Conservation (phyloP, 2,113 vertebrate species). For the Pseudonaja textilis region DNA sequence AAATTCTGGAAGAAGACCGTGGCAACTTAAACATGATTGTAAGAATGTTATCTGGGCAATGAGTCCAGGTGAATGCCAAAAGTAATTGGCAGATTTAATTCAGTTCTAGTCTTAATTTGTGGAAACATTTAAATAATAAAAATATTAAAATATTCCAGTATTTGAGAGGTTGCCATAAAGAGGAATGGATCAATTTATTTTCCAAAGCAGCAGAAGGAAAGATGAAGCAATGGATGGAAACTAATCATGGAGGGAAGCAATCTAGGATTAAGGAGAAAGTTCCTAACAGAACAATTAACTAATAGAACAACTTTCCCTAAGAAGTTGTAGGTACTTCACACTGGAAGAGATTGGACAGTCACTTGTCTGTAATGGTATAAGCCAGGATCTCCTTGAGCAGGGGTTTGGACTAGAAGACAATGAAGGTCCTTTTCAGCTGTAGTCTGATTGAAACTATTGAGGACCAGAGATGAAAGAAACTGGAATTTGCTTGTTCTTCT, state of each 20-base stretch:
- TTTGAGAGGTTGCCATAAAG: too few relatives aligned
- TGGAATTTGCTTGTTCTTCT: background rate
- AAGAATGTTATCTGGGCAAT: background rate
- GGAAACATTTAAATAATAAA: background rate
- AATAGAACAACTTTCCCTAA: background rate
- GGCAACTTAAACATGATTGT: background rate
- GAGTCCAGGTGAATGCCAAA: background rate
- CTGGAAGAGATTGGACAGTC: background rate
- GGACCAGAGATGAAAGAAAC: background rate
- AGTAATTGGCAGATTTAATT: background rate
- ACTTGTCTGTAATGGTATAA: too few relatives aligned
- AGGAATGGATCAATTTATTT: too few relatives aligned
- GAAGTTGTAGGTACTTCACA: background rate
- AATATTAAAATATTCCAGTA: too few relatives aligned
- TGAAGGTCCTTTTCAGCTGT: background rate
- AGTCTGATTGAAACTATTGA: background rate
- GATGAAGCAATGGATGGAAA: background rate
- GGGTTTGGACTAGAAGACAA: too few relatives aligned
- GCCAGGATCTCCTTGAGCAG: too few relatives aligned
- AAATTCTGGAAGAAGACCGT: background rate
- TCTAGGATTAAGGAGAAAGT: background rate
- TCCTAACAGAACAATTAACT: background rate
- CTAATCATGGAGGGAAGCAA: background rate
- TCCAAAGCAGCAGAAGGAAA: background rate
- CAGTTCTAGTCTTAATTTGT: background rate